Conservation (phyloP, 2,797 vertebrate species). For the Bucorvus abyssinicus region DNA sequence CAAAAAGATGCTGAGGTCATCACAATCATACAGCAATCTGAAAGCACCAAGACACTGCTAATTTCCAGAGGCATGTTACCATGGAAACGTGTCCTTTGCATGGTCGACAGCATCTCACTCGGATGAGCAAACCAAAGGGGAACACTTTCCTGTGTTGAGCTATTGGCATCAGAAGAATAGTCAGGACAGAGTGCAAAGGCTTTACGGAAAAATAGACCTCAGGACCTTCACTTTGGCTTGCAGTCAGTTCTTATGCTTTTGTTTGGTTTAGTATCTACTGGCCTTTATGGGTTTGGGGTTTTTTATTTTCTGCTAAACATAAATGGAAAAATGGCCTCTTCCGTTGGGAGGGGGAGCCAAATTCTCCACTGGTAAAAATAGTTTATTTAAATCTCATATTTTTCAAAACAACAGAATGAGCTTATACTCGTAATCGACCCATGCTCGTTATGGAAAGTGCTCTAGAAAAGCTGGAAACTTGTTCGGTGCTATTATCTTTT, state of each 20-base stretch:
- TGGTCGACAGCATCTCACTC: background rate
- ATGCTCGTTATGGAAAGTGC: background rate
- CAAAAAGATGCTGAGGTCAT: background rate
- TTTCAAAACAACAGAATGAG: background rate
- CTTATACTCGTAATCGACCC: background rate
- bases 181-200: background rate
- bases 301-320: background rate
- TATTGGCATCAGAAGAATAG: background rate
- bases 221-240: background rate
- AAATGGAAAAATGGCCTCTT: background rate
- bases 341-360: background rate
- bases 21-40: background rate
- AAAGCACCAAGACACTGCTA: background rate
- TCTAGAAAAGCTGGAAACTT: background rate
- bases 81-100: background rate
- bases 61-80: background rate
- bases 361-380: background rate
- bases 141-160: accelerated
- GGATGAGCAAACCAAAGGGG: background rate
- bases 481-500: background rate
- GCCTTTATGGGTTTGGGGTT: background rate
- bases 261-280: background rate
- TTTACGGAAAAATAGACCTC: background rate
- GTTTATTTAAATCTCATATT: background rate
- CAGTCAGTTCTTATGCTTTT: background rate